phyloP scores from a whole-genome alignment of 2,113 vertebrate species.

The Copsychus sechellarum region DNA sequence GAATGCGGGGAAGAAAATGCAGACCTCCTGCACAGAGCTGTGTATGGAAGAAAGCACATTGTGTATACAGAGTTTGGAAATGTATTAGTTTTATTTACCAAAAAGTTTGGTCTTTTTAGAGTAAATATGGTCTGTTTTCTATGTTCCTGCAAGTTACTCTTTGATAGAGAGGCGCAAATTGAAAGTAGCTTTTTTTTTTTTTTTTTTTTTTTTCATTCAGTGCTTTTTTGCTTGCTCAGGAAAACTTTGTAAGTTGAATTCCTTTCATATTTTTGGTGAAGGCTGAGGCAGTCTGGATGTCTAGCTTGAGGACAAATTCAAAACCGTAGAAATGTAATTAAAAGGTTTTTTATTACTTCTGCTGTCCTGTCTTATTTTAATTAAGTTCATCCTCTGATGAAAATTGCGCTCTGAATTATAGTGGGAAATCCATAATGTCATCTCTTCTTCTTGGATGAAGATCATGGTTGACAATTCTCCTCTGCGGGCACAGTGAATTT shows the following conservation, averaged over 20 bases:
- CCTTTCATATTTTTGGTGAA: conserved; percentile 30
- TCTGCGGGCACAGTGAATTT: not conserved
- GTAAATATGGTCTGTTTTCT: not conserved
- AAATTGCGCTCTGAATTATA: conserved; percentile 47
- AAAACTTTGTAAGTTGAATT: not conserved
- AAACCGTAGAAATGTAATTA: conserved; percentile 52
- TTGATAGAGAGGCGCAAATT: not conserved
- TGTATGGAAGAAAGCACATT: not conserved
- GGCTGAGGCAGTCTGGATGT: not conserved
- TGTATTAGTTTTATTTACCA: not conserved
- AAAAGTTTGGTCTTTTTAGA: not conserved
- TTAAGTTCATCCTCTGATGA: conserved; percentile 57
- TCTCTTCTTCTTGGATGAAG: not conserved
- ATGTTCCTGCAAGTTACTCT: not conserved
- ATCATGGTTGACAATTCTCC: not conserved
- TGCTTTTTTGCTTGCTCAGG: conserved; percentile 13
- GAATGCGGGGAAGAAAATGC: not conserved
- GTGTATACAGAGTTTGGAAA: not conserved
- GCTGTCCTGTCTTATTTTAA: conserved; percentile 55
- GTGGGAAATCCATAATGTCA: conserved; percentile 9
- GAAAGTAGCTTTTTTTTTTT: not conserved
- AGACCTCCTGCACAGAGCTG: not conserved
- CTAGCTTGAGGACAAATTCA: conserved; percentile 48
- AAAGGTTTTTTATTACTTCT: conserved; percentile 38
- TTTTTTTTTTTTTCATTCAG: not conserved